Evolutionary conservation across 1,140 invertebrate genomes (phyloP).

Genomic region (Apocrypta bakeri): DNA sequence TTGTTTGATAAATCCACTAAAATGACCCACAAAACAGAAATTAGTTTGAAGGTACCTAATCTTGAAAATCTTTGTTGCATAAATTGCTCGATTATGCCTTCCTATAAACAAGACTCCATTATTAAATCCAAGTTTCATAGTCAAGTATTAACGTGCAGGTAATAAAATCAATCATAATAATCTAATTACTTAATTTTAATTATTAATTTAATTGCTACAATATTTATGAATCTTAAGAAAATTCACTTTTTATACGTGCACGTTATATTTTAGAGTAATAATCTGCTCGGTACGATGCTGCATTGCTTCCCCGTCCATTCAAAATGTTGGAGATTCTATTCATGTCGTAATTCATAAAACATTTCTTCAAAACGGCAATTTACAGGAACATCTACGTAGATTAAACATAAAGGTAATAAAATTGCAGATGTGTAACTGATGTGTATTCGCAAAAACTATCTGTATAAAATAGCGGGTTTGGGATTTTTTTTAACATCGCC

Average conservation of each 20-base stretch:
- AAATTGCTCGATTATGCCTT: constrained; percentile 53
- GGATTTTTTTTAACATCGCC: too few species aligned
- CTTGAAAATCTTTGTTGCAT: constrained; percentile 52
- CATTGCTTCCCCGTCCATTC: constrained; percentile 60
- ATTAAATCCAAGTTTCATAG: constrained; percentile 55
- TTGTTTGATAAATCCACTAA: background rate
- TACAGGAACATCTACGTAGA: constrained; percentile 51
- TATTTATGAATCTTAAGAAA: background rate
- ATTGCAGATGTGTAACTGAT: too few species aligned
- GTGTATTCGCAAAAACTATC: too few species aligned
- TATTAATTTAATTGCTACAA: background rate
- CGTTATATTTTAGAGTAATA: constrained; percentile 56
- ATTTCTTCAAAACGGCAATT: constrained; percentile 50
- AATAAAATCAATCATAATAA: too few species aligned
- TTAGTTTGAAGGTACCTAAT: constrained; percentile 49
- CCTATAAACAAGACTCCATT: constrained; percentile 47
- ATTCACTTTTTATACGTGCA: background rate
- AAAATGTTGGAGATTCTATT: constrained; percentile 48
- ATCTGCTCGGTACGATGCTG: constrained; percentile 55
- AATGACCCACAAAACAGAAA: constrained; percentile 44
- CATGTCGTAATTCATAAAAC: constrained; percentile 54
- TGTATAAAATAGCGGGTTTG: too few species aligned
- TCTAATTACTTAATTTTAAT: background rate
- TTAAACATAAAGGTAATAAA: constrained; percentile 53
- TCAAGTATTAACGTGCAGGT: constrained; percentile 62